These are phyloP conservation scores for Oligia latruncula DNA, from an alignment of 2,888 invertebrate species.

Conservation along the genomic window DNA sequence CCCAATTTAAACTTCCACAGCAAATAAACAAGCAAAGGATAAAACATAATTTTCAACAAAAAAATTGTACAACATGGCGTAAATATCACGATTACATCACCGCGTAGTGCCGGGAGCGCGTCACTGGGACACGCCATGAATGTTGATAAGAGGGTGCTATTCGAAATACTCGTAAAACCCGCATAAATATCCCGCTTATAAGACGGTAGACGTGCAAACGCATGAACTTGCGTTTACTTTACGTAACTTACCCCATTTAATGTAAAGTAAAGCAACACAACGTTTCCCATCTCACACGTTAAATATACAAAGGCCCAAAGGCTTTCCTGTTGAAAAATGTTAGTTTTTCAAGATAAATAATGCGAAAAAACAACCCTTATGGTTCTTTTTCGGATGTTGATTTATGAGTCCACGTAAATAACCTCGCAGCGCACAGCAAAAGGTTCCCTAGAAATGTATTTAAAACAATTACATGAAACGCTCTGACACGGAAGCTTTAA, in stretches of 20 bases:
- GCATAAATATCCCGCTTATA: conserved; percentile 69
- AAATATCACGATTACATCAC: conserved; percentile 43
- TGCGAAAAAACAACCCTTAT: conserved; percentile 39
- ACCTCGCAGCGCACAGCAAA: conserved; percentile 16
- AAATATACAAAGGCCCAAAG: conserved; percentile 45
- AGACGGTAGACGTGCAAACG: conserved; percentile 49
- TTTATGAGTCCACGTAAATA: conserved; percentile 50
- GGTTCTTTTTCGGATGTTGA: conserved; percentile 45
- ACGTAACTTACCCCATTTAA: conserved; percentile 45
- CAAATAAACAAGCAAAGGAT: conserved; percentile 4
- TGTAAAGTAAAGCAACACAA: conserved; percentile 39
- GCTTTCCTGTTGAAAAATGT: conserved; percentile 41
- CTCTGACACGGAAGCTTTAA: conserved; percentile 45
- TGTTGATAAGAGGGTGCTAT: conserved; percentile 63
- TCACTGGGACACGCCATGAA: conserved; percentile 66
- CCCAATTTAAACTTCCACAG: neutral
- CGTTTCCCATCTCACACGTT: conserved; percentile 31
- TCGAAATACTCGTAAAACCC: conserved; percentile 69
- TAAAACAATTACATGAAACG: conserved; percentile 48
- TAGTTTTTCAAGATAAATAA: conserved; percentile 52
- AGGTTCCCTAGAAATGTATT: conserved; percentile 40
- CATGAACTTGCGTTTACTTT: conserved; percentile 48
- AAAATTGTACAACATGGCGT: conserved; percentile 32
- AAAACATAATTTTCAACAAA: conserved; percentile 32
- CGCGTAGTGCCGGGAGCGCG: conserved; percentile 42